Evolutionary conservation across 92 coral and sea anemone species (phyloP).

Genomic region (Galaxea fascicularis): DNA sequence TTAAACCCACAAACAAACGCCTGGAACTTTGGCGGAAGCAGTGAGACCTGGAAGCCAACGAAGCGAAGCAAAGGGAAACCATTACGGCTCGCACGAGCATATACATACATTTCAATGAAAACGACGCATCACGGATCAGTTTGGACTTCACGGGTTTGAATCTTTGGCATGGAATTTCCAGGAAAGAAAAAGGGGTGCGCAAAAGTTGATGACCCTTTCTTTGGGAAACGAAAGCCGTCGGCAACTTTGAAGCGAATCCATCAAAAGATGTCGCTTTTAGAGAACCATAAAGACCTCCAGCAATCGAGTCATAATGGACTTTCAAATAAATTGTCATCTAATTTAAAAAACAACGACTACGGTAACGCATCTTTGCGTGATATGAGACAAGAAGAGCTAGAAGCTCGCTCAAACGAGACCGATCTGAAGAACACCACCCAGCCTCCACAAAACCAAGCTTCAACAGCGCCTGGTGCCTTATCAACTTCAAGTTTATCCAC

Average conservation of each 20-base stretch:
- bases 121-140: no score
- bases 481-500: neutral
- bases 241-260: constrained; percentile 76
- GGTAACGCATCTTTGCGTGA: constrained; percentile 4
- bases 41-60: neutral
- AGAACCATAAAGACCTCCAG: constrained; percentile 28
- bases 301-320: neutral
- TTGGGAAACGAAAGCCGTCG: constrained; percentile 79
- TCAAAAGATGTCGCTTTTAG: constrained; percentile 63
- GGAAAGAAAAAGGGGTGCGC: constrained; percentile 72
- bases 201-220: constrained; percentile 79
- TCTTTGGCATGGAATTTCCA: constrained; percentile 30
- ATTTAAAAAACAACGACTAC: neutral
- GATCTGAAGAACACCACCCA: neutral
- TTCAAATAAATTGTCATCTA: neutral
- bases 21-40: no score
- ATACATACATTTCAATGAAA: neutral
- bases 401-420: constrained; percentile 4
- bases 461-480: constrained; percentile 29
- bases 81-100: no score
- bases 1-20: neutral
- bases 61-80: neutral
- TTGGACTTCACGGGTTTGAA: neutral
- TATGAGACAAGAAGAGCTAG: neutral
- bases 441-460: neutral